These are phyloP conservation scores for Drosophila birchii DNA, from an alignment of 2,888 invertebrate species.

Conservation along the genomic window DNA sequence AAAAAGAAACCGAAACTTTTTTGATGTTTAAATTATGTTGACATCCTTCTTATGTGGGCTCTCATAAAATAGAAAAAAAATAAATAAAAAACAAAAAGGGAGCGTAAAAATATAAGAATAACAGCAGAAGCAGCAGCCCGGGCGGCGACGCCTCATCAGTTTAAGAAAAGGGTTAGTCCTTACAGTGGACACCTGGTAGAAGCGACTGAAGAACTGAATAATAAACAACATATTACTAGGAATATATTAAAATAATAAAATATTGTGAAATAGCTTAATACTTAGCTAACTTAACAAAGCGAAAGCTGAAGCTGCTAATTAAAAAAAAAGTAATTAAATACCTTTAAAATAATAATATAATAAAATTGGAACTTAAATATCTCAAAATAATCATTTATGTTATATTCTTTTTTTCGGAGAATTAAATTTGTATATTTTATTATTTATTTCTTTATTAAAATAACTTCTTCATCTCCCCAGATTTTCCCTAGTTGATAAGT, in stretches of 20 bases:
- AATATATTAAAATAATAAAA: too few relatives aligned
- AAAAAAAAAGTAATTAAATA: too few relatives aligned
- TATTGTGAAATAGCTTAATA: too few relatives aligned
- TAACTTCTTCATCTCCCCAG: background rate
- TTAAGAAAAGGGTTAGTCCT: conserved; percentile 21
- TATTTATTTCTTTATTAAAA: background rate
- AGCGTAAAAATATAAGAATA: conserved; percentile 11
- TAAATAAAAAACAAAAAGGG: background rate
- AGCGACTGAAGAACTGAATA: background rate
- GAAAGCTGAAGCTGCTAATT: too few relatives aligned
- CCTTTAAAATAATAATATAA: background rate
- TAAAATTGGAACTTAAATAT: background rate
- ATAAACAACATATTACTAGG: background rate
- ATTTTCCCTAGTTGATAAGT: background rate
- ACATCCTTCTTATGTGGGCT: conserved; percentile 59
- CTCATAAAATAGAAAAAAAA: conserved; percentile 27
- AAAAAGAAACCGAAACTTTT: conserved; percentile 49
- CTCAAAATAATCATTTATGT: background rate
- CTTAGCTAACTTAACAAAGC: too few relatives aligned
- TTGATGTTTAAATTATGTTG: conserved; percentile 77
- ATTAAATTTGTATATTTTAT: background rate
- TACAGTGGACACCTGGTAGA: conserved; percentile 5
- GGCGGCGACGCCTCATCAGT: conserved; percentile 23
- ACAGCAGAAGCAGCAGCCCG: conserved; percentile 22
- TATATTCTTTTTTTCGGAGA: background rate